Evolutionary conservation across 2,888 invertebrate genomes (phyloP).

Genomic region (Coecobrya sp.): DNA sequence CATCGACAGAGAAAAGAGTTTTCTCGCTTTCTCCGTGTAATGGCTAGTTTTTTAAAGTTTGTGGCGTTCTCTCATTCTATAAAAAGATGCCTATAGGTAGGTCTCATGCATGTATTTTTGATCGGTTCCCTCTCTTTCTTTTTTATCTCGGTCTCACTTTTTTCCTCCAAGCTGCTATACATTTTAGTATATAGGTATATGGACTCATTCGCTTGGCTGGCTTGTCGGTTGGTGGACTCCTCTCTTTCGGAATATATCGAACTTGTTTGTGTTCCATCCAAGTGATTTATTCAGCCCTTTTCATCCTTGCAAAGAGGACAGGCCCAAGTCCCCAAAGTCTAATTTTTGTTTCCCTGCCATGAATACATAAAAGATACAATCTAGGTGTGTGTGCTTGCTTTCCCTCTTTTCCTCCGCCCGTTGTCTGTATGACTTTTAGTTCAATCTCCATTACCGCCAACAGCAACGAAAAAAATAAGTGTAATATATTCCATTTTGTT

Average conservation of each 20-base stretch:
- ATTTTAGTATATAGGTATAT: background rate
- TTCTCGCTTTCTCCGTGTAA: slow-evolving; percentile 58
- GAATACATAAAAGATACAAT: slow-evolving; percentile 82
- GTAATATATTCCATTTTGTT: slow-evolving; percentile 17
- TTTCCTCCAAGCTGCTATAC: background rate
- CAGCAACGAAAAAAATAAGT: background rate
- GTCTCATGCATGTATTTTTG: slow-evolving; percentile 61
- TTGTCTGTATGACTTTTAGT: background rate
- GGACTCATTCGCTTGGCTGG: background rate
- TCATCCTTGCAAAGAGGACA: slow-evolving; percentile 79
- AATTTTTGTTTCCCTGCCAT: slow-evolving; percentile 85
- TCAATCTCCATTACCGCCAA: background rate
- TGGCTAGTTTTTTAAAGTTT: slow-evolving; percentile 25
- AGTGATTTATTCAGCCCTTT: slow-evolving; percentile 85
- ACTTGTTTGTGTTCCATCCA: slow-evolving; percentile 83
- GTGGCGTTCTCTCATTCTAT: background rate
- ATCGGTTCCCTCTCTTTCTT: slow-evolving; percentile 63
- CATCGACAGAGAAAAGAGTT: background rate
- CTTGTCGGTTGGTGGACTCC: slow-evolving; percentile 32
- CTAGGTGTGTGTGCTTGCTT: slow-evolving; percentile 61
- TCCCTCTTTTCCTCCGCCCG: background rate
- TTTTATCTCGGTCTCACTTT: slow-evolving; percentile 22
- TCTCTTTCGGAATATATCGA: slow-evolving; percentile 77
- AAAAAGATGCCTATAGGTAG: background rate
- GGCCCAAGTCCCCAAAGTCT: slow-evolving; percentile 84